Conservation (phyloP, 2,113 vertebrate genomes). For the Tragelaphus buxtoni region DNA sequence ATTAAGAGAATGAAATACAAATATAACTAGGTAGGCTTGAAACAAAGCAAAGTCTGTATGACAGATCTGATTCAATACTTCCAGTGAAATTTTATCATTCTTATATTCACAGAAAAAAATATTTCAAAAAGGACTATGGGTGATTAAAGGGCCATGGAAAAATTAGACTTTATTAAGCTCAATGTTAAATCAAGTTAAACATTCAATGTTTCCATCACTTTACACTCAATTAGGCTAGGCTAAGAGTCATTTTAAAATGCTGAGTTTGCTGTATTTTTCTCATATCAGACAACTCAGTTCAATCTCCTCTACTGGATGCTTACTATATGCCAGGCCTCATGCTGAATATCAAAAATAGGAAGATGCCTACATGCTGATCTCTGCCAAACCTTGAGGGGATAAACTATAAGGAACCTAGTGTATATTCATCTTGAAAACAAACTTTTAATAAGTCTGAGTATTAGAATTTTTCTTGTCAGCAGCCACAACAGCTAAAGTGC, state of each 20-base stretch:
- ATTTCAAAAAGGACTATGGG: background rate
- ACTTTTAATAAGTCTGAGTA: background rate
- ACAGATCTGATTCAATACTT: background rate
- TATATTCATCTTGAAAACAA: constrained; percentile 35
- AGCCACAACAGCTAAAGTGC: background rate
- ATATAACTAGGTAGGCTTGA: constrained; percentile 11
- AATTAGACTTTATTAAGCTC: constrained; percentile 38
- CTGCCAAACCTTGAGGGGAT: constrained; percentile 29
- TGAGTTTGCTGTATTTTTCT: constrained; percentile 11
- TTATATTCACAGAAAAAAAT: background rate
- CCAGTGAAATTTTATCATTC: background rate
- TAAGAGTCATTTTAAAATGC: constrained; percentile 39
- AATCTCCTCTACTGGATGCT: background rate
- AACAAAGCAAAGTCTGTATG: constrained; percentile 48
- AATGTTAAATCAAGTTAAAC: constrained; percentile 13
- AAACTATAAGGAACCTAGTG: background rate
- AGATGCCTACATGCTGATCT: background rate
- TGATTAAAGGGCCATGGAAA: constrained; percentile 43
- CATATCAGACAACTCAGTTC: background rate
- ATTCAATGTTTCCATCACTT: constrained; percentile 26
- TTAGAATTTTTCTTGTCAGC: constrained; percentile 41
- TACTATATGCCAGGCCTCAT: background rate
- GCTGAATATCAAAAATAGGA: background rate
- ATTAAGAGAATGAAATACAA: constrained; percentile 55
- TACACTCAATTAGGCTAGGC: constrained; percentile 15